Evolutionary conservation across 2,113 vertebrate genomes (phyloP).

Genomic region (Neoarius graeffei): DNA sequence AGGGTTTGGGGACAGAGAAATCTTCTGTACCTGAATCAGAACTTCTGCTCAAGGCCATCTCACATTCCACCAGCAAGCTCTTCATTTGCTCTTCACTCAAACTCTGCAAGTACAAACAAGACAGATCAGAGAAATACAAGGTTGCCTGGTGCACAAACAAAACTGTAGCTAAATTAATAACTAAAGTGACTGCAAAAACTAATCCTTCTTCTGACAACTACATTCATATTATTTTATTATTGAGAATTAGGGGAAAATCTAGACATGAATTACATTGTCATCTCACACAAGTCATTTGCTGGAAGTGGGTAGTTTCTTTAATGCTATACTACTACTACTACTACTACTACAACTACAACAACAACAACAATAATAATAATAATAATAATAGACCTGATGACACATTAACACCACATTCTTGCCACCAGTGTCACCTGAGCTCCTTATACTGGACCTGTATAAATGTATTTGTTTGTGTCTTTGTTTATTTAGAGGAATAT

Average conservation of each 20-base stretch:
- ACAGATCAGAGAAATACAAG: conserved; percentile 12
- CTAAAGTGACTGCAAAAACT: not conserved
- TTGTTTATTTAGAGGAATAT: conserved; percentile 3
- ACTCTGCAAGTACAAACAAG: conserved; percentile 55
- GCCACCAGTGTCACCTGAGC: not conserved
- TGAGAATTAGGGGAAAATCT: not conserved
- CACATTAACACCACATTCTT: not conserved
- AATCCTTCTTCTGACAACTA: not conserved
- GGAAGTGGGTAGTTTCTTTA: no score
- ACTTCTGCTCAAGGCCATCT: conserved; percentile 55
- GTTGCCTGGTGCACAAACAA: not conserved
- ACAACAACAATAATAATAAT: no score
- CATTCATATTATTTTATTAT: not conserved
- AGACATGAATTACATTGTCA: not conserved
- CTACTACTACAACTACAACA: no score
- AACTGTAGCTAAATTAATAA: not conserved
- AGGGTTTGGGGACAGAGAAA: conserved; percentile 2
- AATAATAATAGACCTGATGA: conserved; percentile 10
- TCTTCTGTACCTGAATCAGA: conserved; percentile 32
- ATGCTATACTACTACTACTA: not conserved
- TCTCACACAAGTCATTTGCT: not conserved
- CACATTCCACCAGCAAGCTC: conserved; percentile 68
- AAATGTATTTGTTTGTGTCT: not conserved
- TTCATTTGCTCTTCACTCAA: conserved; percentile 66
- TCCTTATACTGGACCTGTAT: not conserved